Evolutionary conservation across 1,140 invertebrate genomes (phyloP).

Genomic region (Ruditapes philippinarum): DNA sequence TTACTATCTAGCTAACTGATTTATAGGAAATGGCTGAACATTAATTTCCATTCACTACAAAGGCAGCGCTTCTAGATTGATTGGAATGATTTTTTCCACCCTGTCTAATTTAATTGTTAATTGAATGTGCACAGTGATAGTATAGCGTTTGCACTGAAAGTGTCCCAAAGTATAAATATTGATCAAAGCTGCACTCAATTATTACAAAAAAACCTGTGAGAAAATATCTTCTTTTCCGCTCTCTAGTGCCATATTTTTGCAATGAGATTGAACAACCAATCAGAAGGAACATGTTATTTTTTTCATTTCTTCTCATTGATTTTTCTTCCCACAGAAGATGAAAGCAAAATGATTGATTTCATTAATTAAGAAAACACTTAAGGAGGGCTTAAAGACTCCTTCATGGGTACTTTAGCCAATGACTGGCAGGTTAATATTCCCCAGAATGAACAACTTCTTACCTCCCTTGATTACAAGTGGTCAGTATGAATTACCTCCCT

Average conservation of each 20-base stretch:
- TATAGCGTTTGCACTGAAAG: not conserved
- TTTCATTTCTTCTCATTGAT: not conserved
- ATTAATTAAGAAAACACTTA: not conserved
- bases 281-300: too few species aligned
- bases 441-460: too few species aligned
- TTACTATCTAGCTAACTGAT: not conserved
- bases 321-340: not conserved
- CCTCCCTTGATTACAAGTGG: too few species aligned
- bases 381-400: not conserved
- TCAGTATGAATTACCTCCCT: too few species aligned
- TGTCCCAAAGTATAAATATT: not conserved
- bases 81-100: not conserved
- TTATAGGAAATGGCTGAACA: not conserved
- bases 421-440: too few species aligned
- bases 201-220: not conserved
- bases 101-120: constrained; percentile 44
- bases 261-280: too few species aligned
- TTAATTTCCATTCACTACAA: constrained; percentile 7
- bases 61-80: constrained; percentile 6
- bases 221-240: not conserved
- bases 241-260: too few species aligned
- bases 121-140: not conserved
- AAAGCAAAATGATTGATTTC: not conserved
- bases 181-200: not conserved
- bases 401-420: too few species aligned